Evolutionary conservation across 2,113 vertebrate species (phyloP).

Genomic region (Alligator sinensis): DNA sequence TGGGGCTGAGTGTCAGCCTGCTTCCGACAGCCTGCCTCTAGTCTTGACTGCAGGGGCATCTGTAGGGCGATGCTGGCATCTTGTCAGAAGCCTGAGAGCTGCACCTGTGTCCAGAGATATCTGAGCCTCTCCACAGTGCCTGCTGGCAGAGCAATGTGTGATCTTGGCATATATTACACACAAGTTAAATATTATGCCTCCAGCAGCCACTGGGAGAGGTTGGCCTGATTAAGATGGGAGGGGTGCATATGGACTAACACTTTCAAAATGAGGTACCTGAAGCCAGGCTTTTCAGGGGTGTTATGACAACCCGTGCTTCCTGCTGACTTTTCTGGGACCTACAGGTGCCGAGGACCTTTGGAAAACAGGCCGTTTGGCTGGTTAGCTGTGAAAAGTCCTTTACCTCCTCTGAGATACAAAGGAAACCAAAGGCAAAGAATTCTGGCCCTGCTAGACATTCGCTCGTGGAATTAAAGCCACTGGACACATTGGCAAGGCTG

Average conservation of each 20-base stretch:
- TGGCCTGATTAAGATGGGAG: neutral
- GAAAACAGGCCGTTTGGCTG: neutral
- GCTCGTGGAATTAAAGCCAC: neutral
- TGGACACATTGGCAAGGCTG: neutral
- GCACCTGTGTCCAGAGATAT: neutral
- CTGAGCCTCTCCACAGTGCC: neutral
- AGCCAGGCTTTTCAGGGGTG: neutral
- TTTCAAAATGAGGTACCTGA: neutral
- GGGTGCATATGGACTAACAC: neutral
- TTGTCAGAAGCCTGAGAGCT: neutral
- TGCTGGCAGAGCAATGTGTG: neutral
- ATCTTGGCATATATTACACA: neutral
- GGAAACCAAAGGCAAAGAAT: neutral
- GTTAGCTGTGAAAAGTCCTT: neutral
- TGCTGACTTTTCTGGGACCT: neutral
- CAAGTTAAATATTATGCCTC: neutral
- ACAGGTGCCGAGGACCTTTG: neutral
- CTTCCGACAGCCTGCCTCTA: neutral
- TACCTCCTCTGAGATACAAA: neutral
- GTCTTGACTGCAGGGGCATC: neutral
- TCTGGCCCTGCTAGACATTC: neutral
- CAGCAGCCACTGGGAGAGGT: neutral
- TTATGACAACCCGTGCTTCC: neutral
- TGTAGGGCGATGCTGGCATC: accelerated
- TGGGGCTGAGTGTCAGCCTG: neutral